phyloP scores from a whole-genome alignment of 2,797 vertebrate species.

The Loriculus beryllinus region DNA sequence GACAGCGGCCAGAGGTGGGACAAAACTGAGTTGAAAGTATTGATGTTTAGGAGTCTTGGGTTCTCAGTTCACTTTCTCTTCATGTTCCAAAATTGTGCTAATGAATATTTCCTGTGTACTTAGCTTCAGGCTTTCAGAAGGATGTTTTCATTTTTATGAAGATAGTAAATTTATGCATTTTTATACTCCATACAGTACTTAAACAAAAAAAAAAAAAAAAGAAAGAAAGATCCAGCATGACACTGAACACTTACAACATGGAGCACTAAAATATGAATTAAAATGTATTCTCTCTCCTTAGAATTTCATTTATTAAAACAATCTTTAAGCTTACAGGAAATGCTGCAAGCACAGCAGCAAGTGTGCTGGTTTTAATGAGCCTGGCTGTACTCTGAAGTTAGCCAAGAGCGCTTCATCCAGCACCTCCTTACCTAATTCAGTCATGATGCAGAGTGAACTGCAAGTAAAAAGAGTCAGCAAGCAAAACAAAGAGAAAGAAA shows the following conservation, averaged over 20 bases:
- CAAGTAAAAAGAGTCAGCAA: not conserved
- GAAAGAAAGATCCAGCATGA: not conserved
- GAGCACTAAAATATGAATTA: not conserved
- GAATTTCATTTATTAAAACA: not conserved
- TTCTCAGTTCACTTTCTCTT: not conserved
- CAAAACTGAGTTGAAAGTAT: not conserved
- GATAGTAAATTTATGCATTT: not conserved
- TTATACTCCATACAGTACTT: not conserved
- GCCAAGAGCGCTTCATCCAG: not conserved
- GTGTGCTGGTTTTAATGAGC: constrained; percentile 29
- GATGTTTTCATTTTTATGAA: not conserved
- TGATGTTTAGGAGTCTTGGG: not conserved
- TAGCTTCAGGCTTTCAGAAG: not conserved
- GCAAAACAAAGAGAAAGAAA: not conserved
- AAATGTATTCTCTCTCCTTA: not conserved
- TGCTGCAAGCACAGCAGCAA: not conserved
- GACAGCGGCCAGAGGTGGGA: not conserved
- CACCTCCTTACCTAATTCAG: constrained; percentile 13
- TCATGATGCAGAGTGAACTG: not conserved
- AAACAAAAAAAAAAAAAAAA: no score
- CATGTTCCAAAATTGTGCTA: not conserved
- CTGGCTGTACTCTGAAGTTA: not conserved
- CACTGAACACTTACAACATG: not conserved
- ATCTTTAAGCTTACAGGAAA: not conserved
- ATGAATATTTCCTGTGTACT: not conserved